A percentile compares a stretch with the other conserved stretches of the same genome.
Evolutionary conservation across 2,888 invertebrate species (phyloP).

Genomic region (Trichogramma evanescens): DNA sequence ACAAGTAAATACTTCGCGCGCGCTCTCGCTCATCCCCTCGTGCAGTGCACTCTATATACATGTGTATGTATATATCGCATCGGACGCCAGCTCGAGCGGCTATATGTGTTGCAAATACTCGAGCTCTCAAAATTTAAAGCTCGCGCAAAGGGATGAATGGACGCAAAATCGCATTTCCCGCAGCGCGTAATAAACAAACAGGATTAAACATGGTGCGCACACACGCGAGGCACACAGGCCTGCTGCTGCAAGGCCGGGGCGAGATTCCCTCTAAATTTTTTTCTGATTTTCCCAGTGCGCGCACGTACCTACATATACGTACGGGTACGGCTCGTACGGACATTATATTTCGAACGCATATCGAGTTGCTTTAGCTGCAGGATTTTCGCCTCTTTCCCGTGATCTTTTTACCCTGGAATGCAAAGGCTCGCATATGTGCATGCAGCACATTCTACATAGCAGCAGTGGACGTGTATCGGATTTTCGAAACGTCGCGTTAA

Average conservation of each 20-base stretch:
- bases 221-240: background rate
- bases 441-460: background rate
- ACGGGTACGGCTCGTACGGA: constrained; percentile 7
- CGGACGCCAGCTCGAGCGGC: too few species aligned
- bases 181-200: constrained; percentile 36
- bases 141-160: constrained; percentile 21
- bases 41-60: too few species aligned
- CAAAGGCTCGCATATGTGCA: constrained; percentile 2
- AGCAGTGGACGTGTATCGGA: constrained; percentile 15
- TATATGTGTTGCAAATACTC: background rate
- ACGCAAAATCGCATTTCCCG: constrained; percentile 34
- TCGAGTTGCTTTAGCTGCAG: constrained; percentile 27
- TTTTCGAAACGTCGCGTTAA: constrained; percentile 22
- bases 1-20: too few species aligned
- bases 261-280: constrained; percentile 27
- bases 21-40: too few species aligned
- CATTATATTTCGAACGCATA: constrained; percentile 21
- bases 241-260: constrained; percentile 4
- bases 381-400: constrained; percentile 10
- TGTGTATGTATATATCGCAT: too few species aligned
- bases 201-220: constrained; percentile 26
- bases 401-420: constrained; percentile 4
- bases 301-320: constrained; percentile 21
- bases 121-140: constrained; percentile 17
- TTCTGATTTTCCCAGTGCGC: constrained; percentile 15